Evolutionary conservation across 2,888 invertebrate species (phyloP).

Genomic region (Aproaerema taeniolella): DNA sequence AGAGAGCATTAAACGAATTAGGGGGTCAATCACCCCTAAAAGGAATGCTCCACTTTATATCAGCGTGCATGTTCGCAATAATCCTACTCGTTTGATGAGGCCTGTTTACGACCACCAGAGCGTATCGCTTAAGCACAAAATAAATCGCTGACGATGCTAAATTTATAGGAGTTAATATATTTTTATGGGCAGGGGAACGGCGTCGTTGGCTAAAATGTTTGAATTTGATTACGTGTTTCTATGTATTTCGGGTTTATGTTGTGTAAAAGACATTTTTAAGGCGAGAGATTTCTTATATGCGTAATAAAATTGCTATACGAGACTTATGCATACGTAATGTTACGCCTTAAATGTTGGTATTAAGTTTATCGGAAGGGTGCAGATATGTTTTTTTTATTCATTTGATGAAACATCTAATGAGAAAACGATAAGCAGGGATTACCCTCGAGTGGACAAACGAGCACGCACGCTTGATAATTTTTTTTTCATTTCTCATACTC

Average conservation of each 20-base stretch:
- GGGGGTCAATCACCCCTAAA: slow-evolving; percentile 18
- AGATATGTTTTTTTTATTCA: too few species aligned
- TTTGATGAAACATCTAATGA: too few species aligned
- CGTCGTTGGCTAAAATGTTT: slow-evolving; percentile 41
- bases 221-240: slow-evolving; percentile 36
- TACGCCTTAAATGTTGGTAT: too few species aligned
- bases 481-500: too few species aligned
- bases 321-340: slow-evolving; percentile 2
- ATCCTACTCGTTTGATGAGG: slow-evolving; percentile 52
- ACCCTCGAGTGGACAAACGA: too few species aligned
- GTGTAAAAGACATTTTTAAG: slow-evolving; percentile 15
- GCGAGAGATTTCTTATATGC: slow-evolving; percentile 7
- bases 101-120: slow-evolving; percentile 56
- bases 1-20: too few species aligned
- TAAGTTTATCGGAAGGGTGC: too few species aligned
- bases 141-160: slow-evolving; percentile 65
- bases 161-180: slow-evolving; percentile 67
- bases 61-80: slow-evolving; percentile 49
- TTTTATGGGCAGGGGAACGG: slow-evolving; percentile 50
- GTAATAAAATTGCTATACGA: slow-evolving; percentile 1
- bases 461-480: too few species aligned
- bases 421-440: too few species aligned
- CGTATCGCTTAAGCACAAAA: slow-evolving; percentile 58
- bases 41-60: slow-evolving; percentile 39
- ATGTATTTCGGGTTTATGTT: slow-evolving; percentile 15